Evolutionary conservation across 1,140 invertebrate species (phyloP).

Genomic region (Drosophila busckii): DNA sequence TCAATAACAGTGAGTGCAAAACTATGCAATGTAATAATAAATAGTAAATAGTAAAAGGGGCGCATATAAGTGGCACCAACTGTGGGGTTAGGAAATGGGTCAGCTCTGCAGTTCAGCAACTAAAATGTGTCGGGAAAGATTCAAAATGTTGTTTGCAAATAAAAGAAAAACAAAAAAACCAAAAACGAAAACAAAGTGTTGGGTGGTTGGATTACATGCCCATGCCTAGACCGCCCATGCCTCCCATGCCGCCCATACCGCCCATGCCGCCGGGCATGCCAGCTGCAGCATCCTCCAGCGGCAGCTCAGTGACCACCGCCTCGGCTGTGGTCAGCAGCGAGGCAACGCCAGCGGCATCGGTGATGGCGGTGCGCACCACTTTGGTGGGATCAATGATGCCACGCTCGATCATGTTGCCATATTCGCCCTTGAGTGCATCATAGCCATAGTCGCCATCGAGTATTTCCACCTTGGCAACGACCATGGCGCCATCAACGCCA

Average conservation of each 20-base stretch:
- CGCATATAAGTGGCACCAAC: no score
- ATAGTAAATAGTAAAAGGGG: no score
- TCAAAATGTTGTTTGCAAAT: no score
- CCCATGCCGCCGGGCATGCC: conserved; percentile 79
- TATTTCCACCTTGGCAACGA: conserved; percentile 95
- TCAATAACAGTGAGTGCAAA: no score
- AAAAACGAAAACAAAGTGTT: background rate
- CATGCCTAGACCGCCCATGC: conserved; percentile 32
- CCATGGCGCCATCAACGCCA: conserved; percentile 95
- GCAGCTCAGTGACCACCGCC: conserved; percentile 95
- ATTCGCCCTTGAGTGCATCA: conserved; percentile 96
- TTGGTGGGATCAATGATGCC: conserved; percentile 99
- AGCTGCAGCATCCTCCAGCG: conserved; percentile 90
- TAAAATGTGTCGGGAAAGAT: background rate
- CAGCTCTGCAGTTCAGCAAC: conserved; percentile 10
- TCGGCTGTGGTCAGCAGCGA: conserved; percentile 98
- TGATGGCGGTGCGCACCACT: conserved; percentile 97
- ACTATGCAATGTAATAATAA: no score
- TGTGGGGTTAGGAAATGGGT: no score
- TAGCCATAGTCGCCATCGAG: conserved; percentile 91
- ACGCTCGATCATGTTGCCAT: conserved; percentile 96
- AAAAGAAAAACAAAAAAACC: no score
- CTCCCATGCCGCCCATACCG: conserved; percentile 40
- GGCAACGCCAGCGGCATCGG: conserved; percentile 98
- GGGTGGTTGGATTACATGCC: conserved; percentile 16